Evolutionary conservation across 2,888 invertebrate genomes (phyloP), one percentile per base, ranked within the genome.

Genomic region (Drosophila emarginata): DNA sequence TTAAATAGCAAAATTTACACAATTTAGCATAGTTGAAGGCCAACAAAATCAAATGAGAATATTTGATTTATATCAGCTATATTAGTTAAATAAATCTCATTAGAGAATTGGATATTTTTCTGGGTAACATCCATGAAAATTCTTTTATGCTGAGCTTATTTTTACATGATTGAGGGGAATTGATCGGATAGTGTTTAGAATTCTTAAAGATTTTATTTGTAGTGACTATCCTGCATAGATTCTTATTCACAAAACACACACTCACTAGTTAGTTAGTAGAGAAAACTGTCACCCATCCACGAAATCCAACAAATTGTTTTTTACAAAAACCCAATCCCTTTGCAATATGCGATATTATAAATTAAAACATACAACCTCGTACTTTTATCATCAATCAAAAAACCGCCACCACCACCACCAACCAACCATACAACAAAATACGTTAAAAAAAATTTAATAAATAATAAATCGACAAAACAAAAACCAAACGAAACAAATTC

Each of bases 301-400:
- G 11, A 21, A 45, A 45, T 45, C 15, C 58, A 45, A 67, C 18
- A 36, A 26, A 26, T 23, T 23, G 23, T 23, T 23, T 23, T 23
- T 23, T 15, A 40, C 9, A 60, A 58, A 68, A 52, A 74, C 32
- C 32, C 54, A 61, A 64, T 50, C 54, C 26, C 51, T 52, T 61
- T 61, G 72, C 52, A 51, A 69, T 70, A 66, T 75, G 70, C 58
- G 67, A 74, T 18, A 68, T 51, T 52, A 45, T 62, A 58, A 83
- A 80, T 77, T 85, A 79, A 86, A 78, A 65, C 82, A 81, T 80
- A 60, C 60, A 68, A 83, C 58, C 56, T 77, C 79, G 78, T 77
- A 84, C 76, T 84, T 71, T 74, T 85, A 72, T 80, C 84, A 86
- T 86, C 71, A 79, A 79, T 73, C 72, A 75, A 45, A 45, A 45